Evolutionary conservation across 2,113 vertebrate species (phyloP).

Genomic region (Haliaeetus leucogaster): DNA sequence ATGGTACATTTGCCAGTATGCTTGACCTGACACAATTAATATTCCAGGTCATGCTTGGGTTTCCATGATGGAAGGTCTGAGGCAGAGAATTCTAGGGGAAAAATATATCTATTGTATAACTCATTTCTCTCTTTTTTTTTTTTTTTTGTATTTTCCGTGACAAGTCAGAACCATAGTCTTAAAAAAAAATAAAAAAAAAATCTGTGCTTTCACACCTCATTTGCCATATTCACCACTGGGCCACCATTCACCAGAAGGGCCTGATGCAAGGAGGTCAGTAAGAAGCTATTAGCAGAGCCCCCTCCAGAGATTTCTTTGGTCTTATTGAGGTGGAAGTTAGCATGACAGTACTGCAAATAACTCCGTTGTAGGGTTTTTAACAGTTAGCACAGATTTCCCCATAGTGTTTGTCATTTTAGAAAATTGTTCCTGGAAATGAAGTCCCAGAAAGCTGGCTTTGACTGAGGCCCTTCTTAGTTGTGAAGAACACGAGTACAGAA

Average conservation of each 20-base stretch:
- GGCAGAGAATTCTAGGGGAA: conserved; percentile 59
- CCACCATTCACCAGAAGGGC: conserved; percentile 67
- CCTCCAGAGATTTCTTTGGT: conserved; percentile 77
- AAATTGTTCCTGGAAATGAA: conserved; percentile 79
- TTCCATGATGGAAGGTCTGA: conserved; percentile 73
- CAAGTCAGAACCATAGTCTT: not conserved
- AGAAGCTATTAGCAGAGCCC: conserved; percentile 80
- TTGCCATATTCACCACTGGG: conserved; percentile 75
- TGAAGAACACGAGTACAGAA: conserved; percentile 52
- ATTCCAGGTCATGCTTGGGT: conserved; percentile 79
- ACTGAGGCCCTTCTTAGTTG: conserved; percentile 50
- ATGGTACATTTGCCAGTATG: conserved; percentile 78
- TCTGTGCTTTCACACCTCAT: conserved; percentile 79
- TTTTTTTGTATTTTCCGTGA: conserved; percentile 2
- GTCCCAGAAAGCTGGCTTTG: conserved; percentile 68
- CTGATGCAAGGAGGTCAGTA: conserved; percentile 73
- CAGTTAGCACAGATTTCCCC: conserved; percentile 81
- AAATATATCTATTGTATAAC: conserved; percentile 74
- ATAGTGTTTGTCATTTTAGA: conserved; percentile 80
- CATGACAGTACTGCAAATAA: conserved; percentile 83
- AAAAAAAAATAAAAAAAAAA: conserved; percentile 55
- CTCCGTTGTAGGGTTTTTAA: conserved; percentile 71
- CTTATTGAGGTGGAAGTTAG: conserved; percentile 82
- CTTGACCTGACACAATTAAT: conserved; percentile 80
- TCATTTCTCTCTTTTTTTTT: conserved; percentile 45